A percentile compares a stretch with the other conserved stretches of the same genome.
Evolutionary conservation across 2,113 vertebrate genomes (phyloP).

Genomic region (Ictalurus punctatus): DNA sequence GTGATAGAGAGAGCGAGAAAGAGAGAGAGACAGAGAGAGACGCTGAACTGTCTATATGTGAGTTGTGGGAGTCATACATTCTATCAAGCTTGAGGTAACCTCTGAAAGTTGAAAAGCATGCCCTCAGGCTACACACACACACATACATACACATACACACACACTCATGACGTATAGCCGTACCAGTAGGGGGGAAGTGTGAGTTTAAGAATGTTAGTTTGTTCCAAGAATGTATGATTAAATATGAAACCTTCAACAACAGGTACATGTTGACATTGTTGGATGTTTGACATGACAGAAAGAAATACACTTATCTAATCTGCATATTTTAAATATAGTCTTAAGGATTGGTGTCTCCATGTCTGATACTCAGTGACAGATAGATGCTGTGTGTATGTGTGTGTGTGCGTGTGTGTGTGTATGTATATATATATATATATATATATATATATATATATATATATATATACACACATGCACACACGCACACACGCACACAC

Average conservation of each 20-base stretch:
- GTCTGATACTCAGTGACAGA: not conserved
- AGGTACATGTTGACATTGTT: not conserved
- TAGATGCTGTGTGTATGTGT: not conserved
- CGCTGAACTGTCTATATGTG: not conserved
- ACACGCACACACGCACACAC: too few relatives aligned
- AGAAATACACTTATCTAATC: not conserved
- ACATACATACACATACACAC: not conserved
- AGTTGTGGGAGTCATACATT: slow-evolving; percentile 1
- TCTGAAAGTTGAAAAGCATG: slow-evolving; percentile 18
- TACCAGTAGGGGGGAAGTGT: slow-evolving; percentile 3
- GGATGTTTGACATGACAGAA: not conserved
- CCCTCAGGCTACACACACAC: slow-evolving; percentile 5
- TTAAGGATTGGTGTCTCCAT: not conserved
- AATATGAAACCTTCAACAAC: slow-evolving; percentile 3
- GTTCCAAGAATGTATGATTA: not conserved
- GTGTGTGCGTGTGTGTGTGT: not conserved
- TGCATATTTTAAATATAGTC: not conserved
- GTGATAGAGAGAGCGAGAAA: not conserved
- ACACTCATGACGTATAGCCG: not conserved
- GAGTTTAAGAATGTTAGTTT: not conserved
- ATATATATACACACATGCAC: too few relatives aligned
- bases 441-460: not conserved
- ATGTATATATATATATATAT: too few relatives aligned
- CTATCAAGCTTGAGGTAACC: not conserved
- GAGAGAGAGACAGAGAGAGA: slow-evolving; percentile 6